Evolutionary conservation across 2,113 vertebrate genomes (phyloP).

Genomic region (Callipepla californica): DNA sequence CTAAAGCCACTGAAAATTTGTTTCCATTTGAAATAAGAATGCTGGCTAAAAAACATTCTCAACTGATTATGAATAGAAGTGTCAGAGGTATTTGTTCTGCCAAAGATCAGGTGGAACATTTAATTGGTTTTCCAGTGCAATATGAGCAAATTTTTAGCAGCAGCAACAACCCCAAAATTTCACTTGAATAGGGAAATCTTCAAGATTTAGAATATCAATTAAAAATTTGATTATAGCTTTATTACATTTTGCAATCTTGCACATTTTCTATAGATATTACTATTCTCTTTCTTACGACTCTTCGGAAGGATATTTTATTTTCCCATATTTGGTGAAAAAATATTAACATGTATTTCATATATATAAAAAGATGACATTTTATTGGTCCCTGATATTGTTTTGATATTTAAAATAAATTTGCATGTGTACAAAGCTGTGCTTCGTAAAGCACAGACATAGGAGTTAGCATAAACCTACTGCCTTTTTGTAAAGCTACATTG

Average conservation of each 20-base stretch:
- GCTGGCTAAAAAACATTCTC: constrained; percentile 18
- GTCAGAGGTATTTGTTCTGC: not conserved
- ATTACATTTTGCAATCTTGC: not conserved
- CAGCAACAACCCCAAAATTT: too few relatives aligned
- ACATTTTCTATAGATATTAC: not conserved
- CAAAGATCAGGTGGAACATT: constrained; percentile 3
- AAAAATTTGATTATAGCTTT: not conserved
- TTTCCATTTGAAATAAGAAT: constrained; percentile 12
- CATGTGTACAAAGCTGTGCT: not conserved
- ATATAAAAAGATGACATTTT: not conserved
- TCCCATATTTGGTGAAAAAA: not conserved
- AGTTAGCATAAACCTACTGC: not conserved
- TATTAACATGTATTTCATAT: not conserved
- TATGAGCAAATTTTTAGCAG: not conserved
- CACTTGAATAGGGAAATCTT: too few relatives aligned
- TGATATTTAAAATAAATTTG: not conserved
- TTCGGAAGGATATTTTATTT: not conserved
- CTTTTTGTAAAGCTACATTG: not conserved
- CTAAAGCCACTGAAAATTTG: not conserved
- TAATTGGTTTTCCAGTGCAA: not conserved
- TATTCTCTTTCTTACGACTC: not conserved
- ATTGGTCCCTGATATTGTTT: not conserved
- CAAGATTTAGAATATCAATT: too few relatives aligned
- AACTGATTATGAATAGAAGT: constrained; percentile 13
- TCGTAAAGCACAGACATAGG: not conserved